Evolutionary conservation across 2,113 vertebrate genomes (phyloP).

Genomic region (Columbina picui): DNA sequence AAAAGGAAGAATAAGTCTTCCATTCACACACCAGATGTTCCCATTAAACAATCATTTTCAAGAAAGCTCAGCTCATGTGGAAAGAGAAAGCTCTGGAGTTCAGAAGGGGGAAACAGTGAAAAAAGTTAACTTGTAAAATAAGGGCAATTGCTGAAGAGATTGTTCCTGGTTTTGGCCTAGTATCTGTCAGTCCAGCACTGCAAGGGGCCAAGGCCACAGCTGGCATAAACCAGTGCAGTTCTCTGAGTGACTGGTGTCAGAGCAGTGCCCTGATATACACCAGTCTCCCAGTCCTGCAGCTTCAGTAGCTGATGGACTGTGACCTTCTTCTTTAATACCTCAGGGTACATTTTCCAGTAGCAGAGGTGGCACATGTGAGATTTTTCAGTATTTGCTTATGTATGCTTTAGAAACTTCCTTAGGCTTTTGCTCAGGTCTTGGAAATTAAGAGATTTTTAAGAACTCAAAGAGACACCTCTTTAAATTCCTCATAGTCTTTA

Average conservation of each 20-base stretch:
- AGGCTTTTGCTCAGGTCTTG: neutral
- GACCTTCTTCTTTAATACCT: neutral
- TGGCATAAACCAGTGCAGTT: neutral
- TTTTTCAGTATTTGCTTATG: neutral
- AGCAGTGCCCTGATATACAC: neutral
- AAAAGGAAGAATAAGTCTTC: conserved; percentile 27
- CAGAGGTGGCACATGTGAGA: neutral
- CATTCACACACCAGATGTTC: conserved; percentile 68
- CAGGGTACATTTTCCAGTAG: neutral
- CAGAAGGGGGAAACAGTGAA: neutral
- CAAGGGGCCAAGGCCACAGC: neutral
- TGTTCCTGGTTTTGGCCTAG: neutral
- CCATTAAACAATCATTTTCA: conserved; percentile 52
- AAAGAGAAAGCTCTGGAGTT: neutral
- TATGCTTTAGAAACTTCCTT: neutral
- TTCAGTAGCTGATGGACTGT: neutral
- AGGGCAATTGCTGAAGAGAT: neutral
- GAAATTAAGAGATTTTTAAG: neutral
- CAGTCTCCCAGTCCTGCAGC: neutral
- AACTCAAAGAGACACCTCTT: neutral
- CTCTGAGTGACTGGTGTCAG: neutral
- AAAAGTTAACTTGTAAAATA: neutral
- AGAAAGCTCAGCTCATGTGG: conserved; percentile 22
- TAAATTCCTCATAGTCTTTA: neutral
- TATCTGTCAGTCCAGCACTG: neutral